Base-by-base conservation (phyloP, 2,888 invertebrate genomes). In the Vandiemenella viatica region DNA sequence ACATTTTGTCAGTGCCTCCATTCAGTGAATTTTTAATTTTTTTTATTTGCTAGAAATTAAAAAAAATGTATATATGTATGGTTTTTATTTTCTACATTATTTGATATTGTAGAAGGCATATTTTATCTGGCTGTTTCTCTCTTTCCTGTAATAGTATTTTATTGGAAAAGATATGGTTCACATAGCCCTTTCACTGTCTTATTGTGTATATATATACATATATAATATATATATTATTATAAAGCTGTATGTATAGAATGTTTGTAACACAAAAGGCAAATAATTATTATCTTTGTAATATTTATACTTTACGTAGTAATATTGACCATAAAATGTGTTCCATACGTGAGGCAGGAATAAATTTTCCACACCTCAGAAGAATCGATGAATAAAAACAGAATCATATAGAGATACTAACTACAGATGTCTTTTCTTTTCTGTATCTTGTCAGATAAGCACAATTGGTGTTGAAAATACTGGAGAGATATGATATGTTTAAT, bases 221-320 rank as follows among this genome's bases (percentile, higher is more conserved):
- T 19, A 45, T 15, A 23, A 22, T 26, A 45, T 13, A 45, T 44
- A 32, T 26, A n/a, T n/a, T n/a, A n/a, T n/a, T 37, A 32, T 43
- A 43, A 43, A 45, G 42, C 42, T 50, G 45, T 53, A 49, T 54
- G 51, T 55, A 54, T 54, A 52, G 44, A 43, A 53, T 53, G 48
- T 55, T 55, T 53, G 53, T 55, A 55, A 53, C 51, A 54, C 47
- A 51, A 53, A 48, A 42, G 48, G 44, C 41, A 49, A 50, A 45
- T 50, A 45, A 48, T 50, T 46, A 51, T 37, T 49, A 49, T 51
- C 49, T 53, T 51, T 53, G 53, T 54, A 54, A 54, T 54, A 52
- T 52, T 54, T 55, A 55, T 55, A 55, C 55, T 55, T 55, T 53
- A 55, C 51, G 46, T 19, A 50, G 47, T 46, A 45, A 50, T 41